Evolutionary conservation across 2,113 vertebrate species (phyloP), one percentile per base, ranked within the genome.

Genomic region (Clarias magur): DNA sequence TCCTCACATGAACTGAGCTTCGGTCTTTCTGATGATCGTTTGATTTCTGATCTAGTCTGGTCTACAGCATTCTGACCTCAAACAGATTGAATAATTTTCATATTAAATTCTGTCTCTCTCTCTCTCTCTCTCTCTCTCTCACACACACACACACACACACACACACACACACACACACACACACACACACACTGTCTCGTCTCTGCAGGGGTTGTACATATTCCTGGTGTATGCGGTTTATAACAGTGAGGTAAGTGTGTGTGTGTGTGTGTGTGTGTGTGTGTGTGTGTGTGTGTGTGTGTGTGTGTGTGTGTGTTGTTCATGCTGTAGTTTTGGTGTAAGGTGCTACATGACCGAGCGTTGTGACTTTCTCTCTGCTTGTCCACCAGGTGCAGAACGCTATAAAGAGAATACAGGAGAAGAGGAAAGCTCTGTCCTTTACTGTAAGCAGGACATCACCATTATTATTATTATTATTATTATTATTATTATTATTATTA

Each of bases 171-270:
- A 42, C 42, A 42, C 42, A 42, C 42, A 48, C 42, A 48, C 42
- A 48, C 42, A 48, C 42, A 48, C 42, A 48, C 42, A 48, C 42
- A 48, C 42, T 48, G 19, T 90, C 16, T 75, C 88, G 87, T 91
- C 90, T 93, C 89, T 88, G 0, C 92, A 98, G 97, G 97, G 97
- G 38, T 94, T 97, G 3, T 98, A 97, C 83, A 98, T 98, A 88
- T 98, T 99, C 95, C 92, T 99, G 89, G 96, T 98, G 85, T 99
- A 97, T 16, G 96, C 96, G 0, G 89, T 96, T 92, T 99, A 94
- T 90, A 98, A 97, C 87, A 95, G 95, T 2, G 97, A 98, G 96
- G 96, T 98, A 95, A 94, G 96, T 42, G 9, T 11, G 42, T 7
- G 42, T 48, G 42, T 48, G 42, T 7, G 42, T 48, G 42, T 48